These are phyloP conservation scores for Patella pellucida DNA, from an alignment of 2,888 invertebrate genomes.

Conservation along the genomic window DNA sequence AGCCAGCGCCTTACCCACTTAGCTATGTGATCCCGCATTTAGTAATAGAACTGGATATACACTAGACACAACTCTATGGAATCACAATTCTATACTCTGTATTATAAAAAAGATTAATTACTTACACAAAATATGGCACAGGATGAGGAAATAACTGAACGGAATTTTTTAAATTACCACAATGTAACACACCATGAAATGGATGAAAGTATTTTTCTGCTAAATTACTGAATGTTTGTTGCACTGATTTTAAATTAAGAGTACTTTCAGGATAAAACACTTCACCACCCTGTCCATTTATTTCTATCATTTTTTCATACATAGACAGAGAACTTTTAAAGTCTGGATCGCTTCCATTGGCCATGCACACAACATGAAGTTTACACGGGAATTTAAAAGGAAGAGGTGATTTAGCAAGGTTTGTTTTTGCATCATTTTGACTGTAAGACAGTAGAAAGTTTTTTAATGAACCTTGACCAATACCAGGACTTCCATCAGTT, in stretches of 20 bases:
- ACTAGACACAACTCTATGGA: too few relatives aligned
- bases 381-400: constrained; percentile 87
- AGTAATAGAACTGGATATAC: too few relatives aligned
- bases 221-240: constrained; percentile 78
- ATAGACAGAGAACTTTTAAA: constrained; percentile 77
- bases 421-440: constrained; percentile 43
- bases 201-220: constrained; percentile 82
- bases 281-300: constrained; percentile 76
- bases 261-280: constrained; percentile 67
- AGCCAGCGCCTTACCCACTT: too few relatives aligned
- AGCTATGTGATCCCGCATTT: too few relatives aligned
- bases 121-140: constrained; percentile 69
- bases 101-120: background rate
- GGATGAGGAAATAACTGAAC: constrained; percentile 84
- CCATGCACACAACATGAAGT: constrained; percentile 75
- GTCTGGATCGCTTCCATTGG: constrained; percentile 67
- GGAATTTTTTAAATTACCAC: constrained; percentile 82
- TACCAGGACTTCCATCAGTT: constrained; percentile 83
- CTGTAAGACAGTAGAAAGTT: constrained; percentile 71
- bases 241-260: constrained; percentile 68
- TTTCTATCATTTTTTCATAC: constrained; percentile 85
- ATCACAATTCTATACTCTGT: too few relatives aligned
- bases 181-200: constrained; percentile 81
- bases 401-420: constrained; percentile 76
- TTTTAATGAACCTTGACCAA: constrained; percentile 78